These are phyloP conservation scores for Corticium candelabrum DNA, from an alignment of 37 sponge, comb jelly and placozoan genomes.

Conservation along the genomic window DNA sequence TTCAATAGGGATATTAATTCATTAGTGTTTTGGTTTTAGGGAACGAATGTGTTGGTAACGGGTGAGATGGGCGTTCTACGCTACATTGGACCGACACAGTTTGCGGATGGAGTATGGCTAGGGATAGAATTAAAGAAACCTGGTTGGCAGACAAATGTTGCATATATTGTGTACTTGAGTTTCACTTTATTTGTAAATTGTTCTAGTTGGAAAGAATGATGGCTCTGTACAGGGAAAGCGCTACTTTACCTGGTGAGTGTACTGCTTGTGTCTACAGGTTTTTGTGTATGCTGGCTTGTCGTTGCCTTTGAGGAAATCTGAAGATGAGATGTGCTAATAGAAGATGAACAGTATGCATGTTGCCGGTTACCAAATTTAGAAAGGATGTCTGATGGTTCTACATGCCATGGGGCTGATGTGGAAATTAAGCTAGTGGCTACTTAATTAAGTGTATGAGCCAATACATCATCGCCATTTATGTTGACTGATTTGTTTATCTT, in stretches of 20 bases:
- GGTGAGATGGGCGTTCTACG: slow-evolving; percentile 64
- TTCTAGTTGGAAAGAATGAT: slow-evolving; percentile 81
- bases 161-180: background rate
- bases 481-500: no score
- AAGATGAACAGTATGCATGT: no score
- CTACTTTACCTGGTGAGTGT: slow-evolving; percentile 78
- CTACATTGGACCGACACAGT: slow-evolving; percentile 72
- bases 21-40: background rate
- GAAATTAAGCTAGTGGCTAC: no score
- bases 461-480: no score
- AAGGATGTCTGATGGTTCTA: no score
- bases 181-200: background rate
- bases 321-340: no score
- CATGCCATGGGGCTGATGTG: no score
- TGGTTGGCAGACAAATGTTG: slow-evolving; percentile 25
- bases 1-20: background rate
- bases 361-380: no score
- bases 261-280: background rate
- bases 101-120: slow-evolving; percentile 80
- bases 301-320: no score
- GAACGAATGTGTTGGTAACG: slow-evolving; percentile 55
- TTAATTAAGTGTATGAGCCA: no score
- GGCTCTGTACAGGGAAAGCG: slow-evolving; percentile 73
- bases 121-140: slow-evolving; percentile 80
- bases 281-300: background rate